These are phyloP conservation scores for Molossus alvarezi DNA, from an alignment of 2,797 vertebrate species.

Conservation along the genomic window DNA sequence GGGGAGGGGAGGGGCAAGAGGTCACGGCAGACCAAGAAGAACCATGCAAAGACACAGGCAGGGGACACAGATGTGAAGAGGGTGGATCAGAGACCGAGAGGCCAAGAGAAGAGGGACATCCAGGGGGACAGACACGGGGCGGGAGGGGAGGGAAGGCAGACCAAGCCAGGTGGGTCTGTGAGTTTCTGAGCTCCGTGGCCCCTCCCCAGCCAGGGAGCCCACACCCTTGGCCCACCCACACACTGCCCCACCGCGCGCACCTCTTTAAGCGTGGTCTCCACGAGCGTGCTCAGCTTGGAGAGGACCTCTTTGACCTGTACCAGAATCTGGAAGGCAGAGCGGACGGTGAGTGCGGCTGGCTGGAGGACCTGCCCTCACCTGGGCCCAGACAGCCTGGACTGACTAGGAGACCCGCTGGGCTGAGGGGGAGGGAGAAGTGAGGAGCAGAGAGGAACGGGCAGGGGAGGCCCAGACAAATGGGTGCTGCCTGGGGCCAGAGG, in stretches of 20 bases:
- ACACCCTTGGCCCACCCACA: fast-evolving
- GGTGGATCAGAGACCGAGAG: neutral
- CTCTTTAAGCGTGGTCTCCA: constrained; percentile 96
- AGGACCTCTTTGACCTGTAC: constrained; percentile 97
- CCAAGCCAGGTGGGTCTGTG: neutral
- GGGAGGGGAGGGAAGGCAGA: neutral
- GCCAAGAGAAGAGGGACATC: neutral
- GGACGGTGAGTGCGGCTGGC: neutral
- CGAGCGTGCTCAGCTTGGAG: constrained; percentile 95
- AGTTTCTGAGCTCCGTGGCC: constrained; percentile 19
- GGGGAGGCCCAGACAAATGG: fast-evolving
- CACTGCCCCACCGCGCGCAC: constrained; percentile 85
- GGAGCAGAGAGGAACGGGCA: neutral
- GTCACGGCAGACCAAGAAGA: constrained; percentile 67
- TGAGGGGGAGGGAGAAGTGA: fast-evolving
- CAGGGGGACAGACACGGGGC: neutral
- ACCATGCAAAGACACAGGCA: constrained; percentile 20
- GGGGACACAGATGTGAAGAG: neutral
- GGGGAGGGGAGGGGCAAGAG: constrained; percentile 26
- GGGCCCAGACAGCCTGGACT: neutral
- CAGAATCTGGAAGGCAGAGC: constrained; percentile 93
- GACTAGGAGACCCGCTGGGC: no score
- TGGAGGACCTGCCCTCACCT: fast-evolving
- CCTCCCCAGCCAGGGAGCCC: neutral
- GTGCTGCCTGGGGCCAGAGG: neutral